Percentiles rank a stretch among this genome's conserved stretches.
phyloP scores from a whole-genome alignment of 2,888 invertebrate genomes.

The Diabrotica balteata region DNA sequence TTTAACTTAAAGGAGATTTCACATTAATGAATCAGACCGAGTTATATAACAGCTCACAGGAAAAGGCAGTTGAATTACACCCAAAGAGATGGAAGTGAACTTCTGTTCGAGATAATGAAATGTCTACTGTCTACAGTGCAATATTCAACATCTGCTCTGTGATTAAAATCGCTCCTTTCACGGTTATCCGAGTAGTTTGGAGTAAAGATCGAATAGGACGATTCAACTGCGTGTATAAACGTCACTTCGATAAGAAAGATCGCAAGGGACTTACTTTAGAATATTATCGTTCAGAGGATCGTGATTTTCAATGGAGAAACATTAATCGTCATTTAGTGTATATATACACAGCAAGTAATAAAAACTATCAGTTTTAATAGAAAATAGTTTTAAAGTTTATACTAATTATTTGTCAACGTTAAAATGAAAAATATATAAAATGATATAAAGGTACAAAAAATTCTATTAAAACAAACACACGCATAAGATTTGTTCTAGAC shows the following conservation, averaged over 20 bases:
- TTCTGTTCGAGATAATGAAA: constrained; percentile 44
- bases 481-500: too few species aligned
- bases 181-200: constrained; percentile 44
- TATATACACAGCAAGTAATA: too few species aligned
- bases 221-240: constrained; percentile 45
- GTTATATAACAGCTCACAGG: constrained; percentile 20
- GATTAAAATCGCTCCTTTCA: constrained; percentile 44
- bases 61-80: constrained; percentile 27
- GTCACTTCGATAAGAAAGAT: constrained; percentile 26
- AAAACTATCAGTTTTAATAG: too few species aligned
- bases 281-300: too few species aligned
- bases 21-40: constrained; percentile 23
- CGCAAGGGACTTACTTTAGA: too few species aligned
- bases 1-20: not conserved
- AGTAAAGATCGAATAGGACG: constrained; percentile 44
- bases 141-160: constrained; percentile 44
- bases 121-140: constrained; percentile 41
- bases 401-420: too few species aligned
- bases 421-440: too few species aligned
- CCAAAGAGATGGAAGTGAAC: constrained; percentile 25
- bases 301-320: too few species aligned
- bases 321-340: too few species aligned
- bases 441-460: too few species aligned
- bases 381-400: too few species aligned
- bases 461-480: too few species aligned